Evolutionary conservation across 2,888 invertebrate genomes (phyloP).

Genomic region (Dynastes grantii): DNA sequence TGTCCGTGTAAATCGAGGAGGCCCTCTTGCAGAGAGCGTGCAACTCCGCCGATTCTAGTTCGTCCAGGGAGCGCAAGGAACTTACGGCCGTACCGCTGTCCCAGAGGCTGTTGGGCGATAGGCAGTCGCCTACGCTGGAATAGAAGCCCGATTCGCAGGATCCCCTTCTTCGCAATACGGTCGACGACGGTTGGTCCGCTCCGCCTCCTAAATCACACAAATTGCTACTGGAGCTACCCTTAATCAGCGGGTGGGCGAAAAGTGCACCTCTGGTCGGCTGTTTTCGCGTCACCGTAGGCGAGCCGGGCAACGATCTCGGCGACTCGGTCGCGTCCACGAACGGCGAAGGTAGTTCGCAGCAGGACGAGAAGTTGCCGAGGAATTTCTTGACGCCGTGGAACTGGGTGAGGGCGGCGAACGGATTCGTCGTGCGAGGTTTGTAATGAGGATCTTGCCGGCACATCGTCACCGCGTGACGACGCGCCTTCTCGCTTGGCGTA

Average conservation of each 20-base stretch:
- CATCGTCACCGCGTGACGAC: conserved; percentile 85
- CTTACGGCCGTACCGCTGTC: conserved; percentile 76
- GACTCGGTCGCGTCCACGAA: conserved; percentile 68
- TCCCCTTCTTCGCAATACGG: conserved; percentile 78
- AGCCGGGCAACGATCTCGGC: conserved; percentile 73
- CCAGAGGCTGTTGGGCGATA: conserved; percentile 68
- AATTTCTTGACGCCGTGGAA: conserved; percentile 89
- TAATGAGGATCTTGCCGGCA: conserved; percentile 88
- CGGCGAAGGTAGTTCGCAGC: conserved; percentile 84
- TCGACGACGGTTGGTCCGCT: conserved; percentile 55
- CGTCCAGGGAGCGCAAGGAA: conserved; percentile 76
- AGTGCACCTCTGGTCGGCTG: conserved; percentile 63
- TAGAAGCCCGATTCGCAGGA: conserved; percentile 94
- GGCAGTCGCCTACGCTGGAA: conserved; percentile 82
- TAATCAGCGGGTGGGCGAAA: conserved; percentile 74
- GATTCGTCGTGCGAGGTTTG: conserved; percentile 81
- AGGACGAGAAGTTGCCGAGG: conserved; percentile 85
- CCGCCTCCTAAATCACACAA: conserved; percentile 61
- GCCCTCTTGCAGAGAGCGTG: conserved; percentile 78
- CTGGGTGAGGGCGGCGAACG: conserved; percentile 82
- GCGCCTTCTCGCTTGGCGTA: conserved; percentile 82
- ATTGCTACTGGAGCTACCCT: conserved; percentile 68
- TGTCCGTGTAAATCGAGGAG: conserved; percentile 89
- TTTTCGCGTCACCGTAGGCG: conserved; percentile 70
- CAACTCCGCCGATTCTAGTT: conserved; percentile 74